Evolutionary conservation across 1,140 invertebrate genomes (phyloP), one percentile per base, ranked within the genome.

Genomic region (Nebria ingens): DNA sequence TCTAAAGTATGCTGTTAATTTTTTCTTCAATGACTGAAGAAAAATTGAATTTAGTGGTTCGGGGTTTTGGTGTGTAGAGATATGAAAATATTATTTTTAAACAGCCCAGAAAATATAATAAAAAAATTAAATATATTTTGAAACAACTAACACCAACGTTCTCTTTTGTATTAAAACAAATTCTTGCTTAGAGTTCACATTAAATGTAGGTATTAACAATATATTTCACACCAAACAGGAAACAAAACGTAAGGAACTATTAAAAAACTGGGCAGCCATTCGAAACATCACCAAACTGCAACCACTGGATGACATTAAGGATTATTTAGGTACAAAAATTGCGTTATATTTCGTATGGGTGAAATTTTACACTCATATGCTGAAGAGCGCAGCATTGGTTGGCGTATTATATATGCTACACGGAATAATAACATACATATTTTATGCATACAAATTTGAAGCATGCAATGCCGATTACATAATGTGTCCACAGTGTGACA

Each of bases 271-370:
- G 72, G 74, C 76, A 56, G 65, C 72, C 25, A 64, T 75, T 12
- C 70, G 63, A 53, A 79, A 80, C 63, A 85, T 72, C 79, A 78
- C 76, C 60, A 82, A 74, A 71, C 78, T 89, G 58, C 89, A 93
- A 65, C 90, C 89, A 1, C 70, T 93, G n/a, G 87, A 91, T 66
- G 80, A 86, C 57, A 87, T 93, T 25, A 76, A 87, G 68, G 84
- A 89, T 60, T 93, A 92, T 72, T 92, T 91, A 72, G 90, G 90
- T 13, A 84, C 90, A 51, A 91, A 90, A 73, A 84, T 91, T 57
- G 88, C 86, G 0, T 79, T 92, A 21, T 92, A 92, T 67, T 92
- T 91, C 71, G 79, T 86, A 19, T 92, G 89, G 89, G 74, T 92
- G 21, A 89, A 87, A 52, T 89, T 90, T 68, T 91, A 91, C 66